These are phyloP conservation scores for Synergus gifuensis DNA, from an alignment of 2,888 invertebrate species.

Conservation along the genomic window DNA sequence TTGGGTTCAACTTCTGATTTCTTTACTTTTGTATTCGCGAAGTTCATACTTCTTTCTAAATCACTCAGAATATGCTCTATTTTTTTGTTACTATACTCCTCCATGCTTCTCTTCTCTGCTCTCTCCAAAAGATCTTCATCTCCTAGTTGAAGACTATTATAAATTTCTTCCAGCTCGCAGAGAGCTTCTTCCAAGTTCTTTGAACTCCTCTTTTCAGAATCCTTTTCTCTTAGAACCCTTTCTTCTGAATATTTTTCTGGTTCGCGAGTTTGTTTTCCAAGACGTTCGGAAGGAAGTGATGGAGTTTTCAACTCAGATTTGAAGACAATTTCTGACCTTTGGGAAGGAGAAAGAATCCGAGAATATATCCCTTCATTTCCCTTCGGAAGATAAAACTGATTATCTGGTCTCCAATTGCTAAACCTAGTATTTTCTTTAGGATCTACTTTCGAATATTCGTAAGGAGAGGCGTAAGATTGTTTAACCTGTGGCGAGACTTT, in stretches of 20 bases:
- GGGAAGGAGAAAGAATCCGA: conserved; percentile 39
- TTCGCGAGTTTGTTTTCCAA: too few relatives aligned
- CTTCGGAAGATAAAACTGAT: conserved; percentile 2
- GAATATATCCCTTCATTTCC: conserved; percentile 9
- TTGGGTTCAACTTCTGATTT: conserved; percentile 78
- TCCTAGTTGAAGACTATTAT: conserved; percentile 90
- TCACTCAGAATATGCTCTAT: conserved; percentile 64
- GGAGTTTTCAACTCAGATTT: neutral
- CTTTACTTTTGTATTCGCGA: conserved; percentile 42
- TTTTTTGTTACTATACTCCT: conserved; percentile 76
- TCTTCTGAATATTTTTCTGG: neutral
- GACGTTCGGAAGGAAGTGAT: neutral
- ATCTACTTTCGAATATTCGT: conserved; percentile 11
- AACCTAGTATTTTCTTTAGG: neutral
- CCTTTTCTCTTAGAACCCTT: neutral
- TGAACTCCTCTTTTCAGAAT: conserved; percentile 79
- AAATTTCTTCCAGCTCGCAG: conserved; percentile 93
- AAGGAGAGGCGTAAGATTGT: neutral
- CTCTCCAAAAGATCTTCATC: conserved; percentile 90
- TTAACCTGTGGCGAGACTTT: neutral
- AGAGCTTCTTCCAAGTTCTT: conserved; percentile 92
- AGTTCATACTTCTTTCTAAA: conserved; percentile 35
- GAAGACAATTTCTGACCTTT: neutral
- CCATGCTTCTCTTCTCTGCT: conserved; percentile 86
- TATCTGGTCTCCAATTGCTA: neutral